Base-by-base conservation (phyloP, 2,888 invertebrate species). In the Morinoia aosen region DNA sequence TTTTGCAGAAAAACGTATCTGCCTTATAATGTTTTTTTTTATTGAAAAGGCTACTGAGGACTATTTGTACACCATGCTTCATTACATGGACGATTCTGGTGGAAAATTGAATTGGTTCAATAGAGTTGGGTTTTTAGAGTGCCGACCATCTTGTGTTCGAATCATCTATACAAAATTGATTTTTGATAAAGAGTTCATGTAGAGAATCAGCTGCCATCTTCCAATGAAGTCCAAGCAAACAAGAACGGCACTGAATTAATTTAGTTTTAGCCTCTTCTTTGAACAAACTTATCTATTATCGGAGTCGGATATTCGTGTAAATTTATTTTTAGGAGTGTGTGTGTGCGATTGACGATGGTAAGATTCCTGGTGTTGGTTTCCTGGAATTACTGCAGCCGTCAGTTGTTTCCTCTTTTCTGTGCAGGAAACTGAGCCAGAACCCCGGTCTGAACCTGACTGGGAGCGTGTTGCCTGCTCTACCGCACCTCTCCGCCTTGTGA, bases 401-500 rank as follows among this genome's bases (percentile, higher is more conserved):
- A 76, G 16, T 76, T 76, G 33, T 76, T 76, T 76, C 76, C 76
- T 90, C 40, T 90, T 90, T 90, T 14, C 40, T 39, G 16, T 57
- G 93, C 93, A 93, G 93, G 93, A 56, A 93, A 93, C 93, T 93
- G 56, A 57, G 57, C 57, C 56, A 93, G 11, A 93, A 93, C 57
- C 93, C 93, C 16, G 93, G 93, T 8, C 58, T 93, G 57, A 57
- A 93, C 57, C 93, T 93, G 57, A 58, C 93, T 14, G 57, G 58
- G 25, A 93, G 93, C 93, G 56, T 48, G 25, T 57, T 93, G 56
- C 93, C 93, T 12, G 11, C 93, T 12, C 93, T 93, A 58, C 56
- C 93, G 11, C 93, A 57, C 93, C 93, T 93, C 56, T 57, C 93
- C 11, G n/a, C 48, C 14, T 33, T 93, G 93, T 93, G 57, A 93